Evolutionary conservation across 2,113 vertebrate genomes (phyloP).

Genomic region (Cairina moschata): DNA sequence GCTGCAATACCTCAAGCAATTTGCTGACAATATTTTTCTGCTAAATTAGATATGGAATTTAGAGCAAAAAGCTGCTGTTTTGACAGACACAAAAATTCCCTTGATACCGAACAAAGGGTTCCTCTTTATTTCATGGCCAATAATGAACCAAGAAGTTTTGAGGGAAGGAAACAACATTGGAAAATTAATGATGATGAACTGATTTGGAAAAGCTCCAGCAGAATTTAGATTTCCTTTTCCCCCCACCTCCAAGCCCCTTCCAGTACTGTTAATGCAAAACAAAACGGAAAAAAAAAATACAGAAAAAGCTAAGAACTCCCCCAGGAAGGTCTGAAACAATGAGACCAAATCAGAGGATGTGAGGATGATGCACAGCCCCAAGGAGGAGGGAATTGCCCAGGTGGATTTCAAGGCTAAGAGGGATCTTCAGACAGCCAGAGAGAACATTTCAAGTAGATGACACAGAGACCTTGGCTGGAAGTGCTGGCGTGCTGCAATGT

Average conservation of each 20-base stretch:
- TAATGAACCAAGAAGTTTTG: slow-evolving; percentile 43
- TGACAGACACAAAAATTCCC: slow-evolving; percentile 50
- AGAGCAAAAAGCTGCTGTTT: slow-evolving; percentile 53
- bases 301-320: slow-evolving; percentile 45
- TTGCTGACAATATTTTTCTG: slow-evolving; percentile 64
- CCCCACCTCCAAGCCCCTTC: not conserved
- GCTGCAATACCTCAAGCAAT: slow-evolving; percentile 61
- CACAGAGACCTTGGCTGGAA: not conserved
- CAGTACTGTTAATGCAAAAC: slow-evolving; percentile 35
- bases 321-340: slow-evolving; percentile 36
- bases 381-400: slow-evolving; percentile 6
- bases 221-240: not conserved
- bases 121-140: not conserved
- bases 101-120: slow-evolving; percentile 47
- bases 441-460: not conserved
- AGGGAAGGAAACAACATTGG: slow-evolving; percentile 11
- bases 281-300: not conserved
- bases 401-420: slow-evolving; percentile 22
- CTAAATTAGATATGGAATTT: slow-evolving; percentile 56
- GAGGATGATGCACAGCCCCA: not conserved
- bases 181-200: slow-evolving; percentile 45
- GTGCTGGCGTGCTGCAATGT: not conserved
- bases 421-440: not conserved
- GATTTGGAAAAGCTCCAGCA: slow-evolving; percentile 27
- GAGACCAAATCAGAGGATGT: slow-evolving; percentile 18